phyloP scores from a whole-genome alignment of 2,888 invertebrate genomes.

The Danaus chrysippus region DNA sequence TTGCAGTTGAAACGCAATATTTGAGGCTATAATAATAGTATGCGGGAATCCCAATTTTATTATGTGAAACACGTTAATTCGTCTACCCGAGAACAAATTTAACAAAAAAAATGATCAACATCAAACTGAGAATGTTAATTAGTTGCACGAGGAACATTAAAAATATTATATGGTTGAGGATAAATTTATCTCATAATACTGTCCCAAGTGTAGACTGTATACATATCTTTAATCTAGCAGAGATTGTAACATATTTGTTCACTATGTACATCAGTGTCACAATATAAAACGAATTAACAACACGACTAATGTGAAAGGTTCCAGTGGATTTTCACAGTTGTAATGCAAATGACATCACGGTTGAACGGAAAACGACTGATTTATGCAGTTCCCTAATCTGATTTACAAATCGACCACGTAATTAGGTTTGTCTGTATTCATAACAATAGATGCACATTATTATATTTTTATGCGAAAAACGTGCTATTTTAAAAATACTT shows the following conservation, averaged over 20 bases:
- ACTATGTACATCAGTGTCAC: background rate
- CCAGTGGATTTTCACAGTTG: conserved; percentile 18
- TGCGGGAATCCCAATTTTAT: background rate
- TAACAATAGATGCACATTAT: no score
- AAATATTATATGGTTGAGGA: background rate
- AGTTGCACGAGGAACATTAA: background rate
- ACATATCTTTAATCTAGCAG: background rate
- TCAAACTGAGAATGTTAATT: background rate
- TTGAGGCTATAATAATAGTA: background rate
- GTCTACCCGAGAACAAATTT: no score
- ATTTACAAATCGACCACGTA: conserved; percentile 2
- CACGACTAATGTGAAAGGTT: conserved; percentile 12
- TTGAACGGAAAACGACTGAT: conserved; percentile 11
- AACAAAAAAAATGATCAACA: background rate
- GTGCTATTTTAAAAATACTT: no score
- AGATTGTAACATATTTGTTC: background rate
- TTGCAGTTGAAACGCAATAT: background rate
- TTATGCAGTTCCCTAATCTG: conserved; percentile 5
- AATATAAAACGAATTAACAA: conserved; percentile 1
- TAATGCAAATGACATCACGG: conserved; percentile 21
- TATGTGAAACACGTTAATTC: background rate
- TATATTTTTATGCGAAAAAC: no score
- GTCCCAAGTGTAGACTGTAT: background rate
- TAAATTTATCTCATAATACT: background rate
- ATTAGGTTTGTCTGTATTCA: background rate